A percentile compares a stretch with the other conserved stretches of the same genome.
Conservation (phyloP, 92 coral and sea anemone genomes). For the Epizoanthus fatuus region DNA sequence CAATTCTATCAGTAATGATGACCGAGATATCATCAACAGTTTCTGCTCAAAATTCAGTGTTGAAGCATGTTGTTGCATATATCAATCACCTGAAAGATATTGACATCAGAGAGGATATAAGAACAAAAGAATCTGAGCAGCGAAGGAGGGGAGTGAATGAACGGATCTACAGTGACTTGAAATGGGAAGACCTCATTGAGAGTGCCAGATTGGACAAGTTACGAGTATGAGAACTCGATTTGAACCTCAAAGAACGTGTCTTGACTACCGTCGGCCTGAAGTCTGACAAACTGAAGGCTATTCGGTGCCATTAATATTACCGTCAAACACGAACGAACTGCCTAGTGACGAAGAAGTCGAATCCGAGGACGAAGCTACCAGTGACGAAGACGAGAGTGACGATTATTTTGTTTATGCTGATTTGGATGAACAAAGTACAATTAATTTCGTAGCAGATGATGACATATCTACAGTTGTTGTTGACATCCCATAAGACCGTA, state of each 20-base stretch:
- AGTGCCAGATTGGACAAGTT: slow-evolving; percentile 6
- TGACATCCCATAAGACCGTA: neutral
- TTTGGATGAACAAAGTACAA: slow-evolving; percentile 1
- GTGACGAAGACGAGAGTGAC: slow-evolving; percentile 2
- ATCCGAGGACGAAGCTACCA: neutral
- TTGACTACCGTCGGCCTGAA: neutral
- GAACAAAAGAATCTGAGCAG: slow-evolving; percentile 1
- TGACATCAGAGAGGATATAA: neutral
- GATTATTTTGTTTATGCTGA: neutral
- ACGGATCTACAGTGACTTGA: neutral
- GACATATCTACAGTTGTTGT: slow-evolving; percentile 14
- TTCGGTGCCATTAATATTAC: neutral
- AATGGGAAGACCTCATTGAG: neutral
- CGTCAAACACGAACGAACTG: neutral
- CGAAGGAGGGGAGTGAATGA: neutral
- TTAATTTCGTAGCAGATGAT: slow-evolving; percentile 4
- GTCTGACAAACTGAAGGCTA: neutral
- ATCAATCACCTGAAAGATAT: neutral
- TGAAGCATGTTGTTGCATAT: neutral
- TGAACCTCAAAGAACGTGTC: neutral
- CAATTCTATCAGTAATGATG: no score
- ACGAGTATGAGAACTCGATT: neutral
- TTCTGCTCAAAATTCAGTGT: slow-evolving; percentile 8
- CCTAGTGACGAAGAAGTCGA: no score
- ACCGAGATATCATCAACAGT: neutral